Conservation (phyloP, 53 echinoderm and acorn worm species). For the Antedon mediterranea region DNA sequence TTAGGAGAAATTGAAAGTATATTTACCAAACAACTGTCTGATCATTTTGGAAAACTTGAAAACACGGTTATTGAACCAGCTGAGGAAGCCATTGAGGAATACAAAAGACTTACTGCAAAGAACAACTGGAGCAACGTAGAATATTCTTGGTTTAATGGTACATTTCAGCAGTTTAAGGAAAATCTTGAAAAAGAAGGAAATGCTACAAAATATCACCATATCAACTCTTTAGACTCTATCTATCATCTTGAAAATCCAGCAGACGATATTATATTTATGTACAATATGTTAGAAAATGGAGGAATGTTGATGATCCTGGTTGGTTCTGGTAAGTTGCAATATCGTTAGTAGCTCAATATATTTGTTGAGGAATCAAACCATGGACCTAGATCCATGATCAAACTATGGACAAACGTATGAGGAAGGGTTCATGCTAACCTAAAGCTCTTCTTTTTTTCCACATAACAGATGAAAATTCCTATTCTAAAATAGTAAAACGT, state of each 20-base stretch:
- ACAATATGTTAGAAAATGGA: conserved; percentile 11
- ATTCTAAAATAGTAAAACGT: too few relatives aligned
- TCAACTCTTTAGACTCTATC: conserved; percentile 16
- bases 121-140: background rate
- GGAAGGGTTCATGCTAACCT: too few relatives aligned
- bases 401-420: too few relatives aligned
- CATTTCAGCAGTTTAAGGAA: background rate
- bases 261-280: conserved; percentile 11
- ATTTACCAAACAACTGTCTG: background rate
- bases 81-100: background rate
- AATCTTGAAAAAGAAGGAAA: background rate
- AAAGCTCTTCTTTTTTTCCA: too few relatives aligned
- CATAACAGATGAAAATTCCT: too few relatives aligned
- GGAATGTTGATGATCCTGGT: conserved; percentile 19
- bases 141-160: conserved; percentile 3
- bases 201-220: conserved; percentile 11
- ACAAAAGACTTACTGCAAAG: conserved; percentile 2
- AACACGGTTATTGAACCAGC: conserved; percentile 16
- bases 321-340: conserved; percentile 10
- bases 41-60: background rate
- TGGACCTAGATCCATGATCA: too few relatives aligned
- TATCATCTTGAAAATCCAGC: conserved; percentile 17
- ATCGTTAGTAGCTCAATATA: too few relatives aligned
- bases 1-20: background rate
- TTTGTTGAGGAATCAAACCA: too few relatives aligned